Evolutionary conservation across 2,797 vertebrate genomes (phyloP).

Genomic region (Parauchenoglanis ngamensis): DNA sequence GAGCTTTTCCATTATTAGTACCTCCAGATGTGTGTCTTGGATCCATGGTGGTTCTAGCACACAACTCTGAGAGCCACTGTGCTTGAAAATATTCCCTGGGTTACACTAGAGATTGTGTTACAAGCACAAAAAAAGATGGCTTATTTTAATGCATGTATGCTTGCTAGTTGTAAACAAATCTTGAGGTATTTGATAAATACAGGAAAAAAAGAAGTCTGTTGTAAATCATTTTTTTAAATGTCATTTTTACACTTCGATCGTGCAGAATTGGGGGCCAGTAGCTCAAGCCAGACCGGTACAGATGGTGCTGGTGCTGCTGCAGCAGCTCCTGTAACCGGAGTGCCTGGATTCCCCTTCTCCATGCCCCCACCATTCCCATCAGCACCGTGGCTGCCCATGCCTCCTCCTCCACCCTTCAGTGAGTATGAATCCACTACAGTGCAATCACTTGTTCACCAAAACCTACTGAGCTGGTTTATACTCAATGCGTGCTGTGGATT

Average conservation of each 20-base stretch:
- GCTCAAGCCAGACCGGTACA: slow-evolving; percentile 63
- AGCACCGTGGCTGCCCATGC: slow-evolving; percentile 88
- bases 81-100: neutral
- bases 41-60: neutral
- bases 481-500: neutral
- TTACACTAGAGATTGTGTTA: neutral
- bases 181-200: neutral
- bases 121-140: neutral
- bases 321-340: slow-evolving; percentile 62
- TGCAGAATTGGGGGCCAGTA: slow-evolving; percentile 64
- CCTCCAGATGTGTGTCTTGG: neutral
- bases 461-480: slow-evolving; percentile 12
- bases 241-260: neutral
- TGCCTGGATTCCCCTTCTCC: slow-evolving; percentile 84
- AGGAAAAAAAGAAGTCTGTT: neutral
- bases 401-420: slow-evolving; percentile 91
- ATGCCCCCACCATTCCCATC: slow-evolving; percentile 82
- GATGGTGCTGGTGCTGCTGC: slow-evolving; percentile 61
- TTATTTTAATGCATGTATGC: neutral
- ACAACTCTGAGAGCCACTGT: neutral
- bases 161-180: neutral
- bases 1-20: neutral
- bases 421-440: slow-evolving; percentile 49
- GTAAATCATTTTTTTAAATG: neutral
- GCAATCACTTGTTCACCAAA: neutral